Percentiles rank a stretch among this genome's conserved stretches.
Conservation (phyloP, 2,888 invertebrate species). For the Ecliptopera silaceata region DNA sequence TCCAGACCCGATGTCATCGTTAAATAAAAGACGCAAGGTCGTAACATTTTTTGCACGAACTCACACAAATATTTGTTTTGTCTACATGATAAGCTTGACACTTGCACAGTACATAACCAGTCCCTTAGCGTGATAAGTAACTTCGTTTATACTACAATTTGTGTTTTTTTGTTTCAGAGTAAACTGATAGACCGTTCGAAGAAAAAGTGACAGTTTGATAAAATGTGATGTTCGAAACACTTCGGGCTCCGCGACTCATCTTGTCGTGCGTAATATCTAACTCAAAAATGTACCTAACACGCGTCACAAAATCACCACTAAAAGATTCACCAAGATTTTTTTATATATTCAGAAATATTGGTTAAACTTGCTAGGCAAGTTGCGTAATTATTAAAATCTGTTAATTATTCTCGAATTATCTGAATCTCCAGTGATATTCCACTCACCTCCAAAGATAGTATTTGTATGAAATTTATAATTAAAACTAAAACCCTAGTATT, state of each 20-base stretch:
- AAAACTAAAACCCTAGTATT: constrained; percentile 13
- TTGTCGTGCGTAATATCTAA: constrained; percentile 30
- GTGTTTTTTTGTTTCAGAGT: constrained; percentile 47
- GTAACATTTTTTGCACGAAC: constrained; percentile 2
- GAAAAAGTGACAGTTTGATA: constrained; percentile 68
- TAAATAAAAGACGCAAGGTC: neutral
- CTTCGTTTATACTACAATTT: neutral
- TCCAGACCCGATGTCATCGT: no score
- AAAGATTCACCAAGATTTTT: constrained; percentile 1
- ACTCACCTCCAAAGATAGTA: constrained; percentile 26
- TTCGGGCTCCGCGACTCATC: constrained; percentile 39
- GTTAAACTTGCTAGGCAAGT: no score
- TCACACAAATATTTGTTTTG: constrained; percentile 4
- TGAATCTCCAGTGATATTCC: constrained; percentile 15
- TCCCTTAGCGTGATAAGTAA: neutral
- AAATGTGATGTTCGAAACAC: constrained; percentile 19
- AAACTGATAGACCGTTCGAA: constrained; percentile 60
- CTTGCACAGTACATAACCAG: neutral
- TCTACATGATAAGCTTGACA: constrained; percentile 4
- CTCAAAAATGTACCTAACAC: constrained; percentile 21
- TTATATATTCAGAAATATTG: no score
- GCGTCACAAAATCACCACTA: neutral
- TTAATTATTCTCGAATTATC: neutral
- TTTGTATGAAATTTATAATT: constrained; percentile 17
- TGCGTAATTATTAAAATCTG: no score